Percentiles rank a stretch among this genome's conserved stretches.
Evolutionary conservation across 1,140 invertebrate species (phyloP).

Genomic region (Geopemphigus sp.): DNA sequence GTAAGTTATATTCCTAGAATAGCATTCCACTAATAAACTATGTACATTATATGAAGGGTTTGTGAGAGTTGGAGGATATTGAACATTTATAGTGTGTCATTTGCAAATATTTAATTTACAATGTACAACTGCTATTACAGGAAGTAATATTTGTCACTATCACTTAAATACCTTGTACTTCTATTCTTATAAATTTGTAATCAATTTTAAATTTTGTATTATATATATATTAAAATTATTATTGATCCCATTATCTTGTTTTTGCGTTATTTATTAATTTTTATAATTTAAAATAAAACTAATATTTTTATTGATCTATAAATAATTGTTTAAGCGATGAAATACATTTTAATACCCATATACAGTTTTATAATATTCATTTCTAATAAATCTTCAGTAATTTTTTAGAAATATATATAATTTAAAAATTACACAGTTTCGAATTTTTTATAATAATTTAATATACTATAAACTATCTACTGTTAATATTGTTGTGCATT

Average conservation of each 20-base stretch:
- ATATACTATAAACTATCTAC: no score
- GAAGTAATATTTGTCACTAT: background rate
- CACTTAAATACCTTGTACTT: background rate
- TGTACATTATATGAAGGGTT: background rate
- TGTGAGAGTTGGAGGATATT: background rate
- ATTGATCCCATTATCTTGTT: background rate
- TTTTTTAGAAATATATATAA: no score
- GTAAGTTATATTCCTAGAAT: constrained; percentile 9
- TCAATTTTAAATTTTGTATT: background rate
- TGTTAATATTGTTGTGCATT: no score
- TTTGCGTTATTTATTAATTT: background rate
- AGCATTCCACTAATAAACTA: constrained; percentile 4
- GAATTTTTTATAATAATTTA: no score
- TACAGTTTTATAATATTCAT: no score
- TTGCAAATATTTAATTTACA: background rate
- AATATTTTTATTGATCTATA: no score
- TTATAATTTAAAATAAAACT: no score
- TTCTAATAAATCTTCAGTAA: no score
- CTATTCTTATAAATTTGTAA: background rate
- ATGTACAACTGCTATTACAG: background rate
- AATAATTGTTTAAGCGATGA: no score
- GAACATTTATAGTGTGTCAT: background rate
- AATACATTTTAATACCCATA: no score
- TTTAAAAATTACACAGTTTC: no score
- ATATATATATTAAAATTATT: background rate